phyloP scores from a whole-genome alignment of 2,797 vertebrate genomes.

The Scleropages formosus region DNA sequence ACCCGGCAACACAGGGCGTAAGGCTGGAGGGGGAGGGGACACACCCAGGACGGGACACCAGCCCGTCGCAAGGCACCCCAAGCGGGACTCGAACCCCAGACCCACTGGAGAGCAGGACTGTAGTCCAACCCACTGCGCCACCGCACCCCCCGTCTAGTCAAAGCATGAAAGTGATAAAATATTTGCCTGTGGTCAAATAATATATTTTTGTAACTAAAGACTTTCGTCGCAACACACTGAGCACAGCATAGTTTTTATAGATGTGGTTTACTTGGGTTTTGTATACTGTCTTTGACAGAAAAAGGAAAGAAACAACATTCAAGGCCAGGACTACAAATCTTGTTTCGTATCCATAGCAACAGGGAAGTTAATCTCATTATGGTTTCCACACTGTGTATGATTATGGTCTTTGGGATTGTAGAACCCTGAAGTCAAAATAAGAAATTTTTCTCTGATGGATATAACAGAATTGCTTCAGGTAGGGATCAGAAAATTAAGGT shows the following conservation, averaged over 20 bases:
- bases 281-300: neutral
- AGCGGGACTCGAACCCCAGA: too few species aligned
- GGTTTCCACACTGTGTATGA: constrained; percentile 63
- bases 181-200: neutral
- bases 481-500: constrained; percentile 63
- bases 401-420: constrained; percentile 49
- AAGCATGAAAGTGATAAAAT: too few species aligned
- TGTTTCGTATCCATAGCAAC: constrained; percentile 71
- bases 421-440: constrained; percentile 68
- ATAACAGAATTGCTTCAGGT: constrained; percentile 56
- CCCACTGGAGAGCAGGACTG: too few species aligned
- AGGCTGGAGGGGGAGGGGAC: too few species aligned
- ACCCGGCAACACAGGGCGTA: too few species aligned
- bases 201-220: neutral
- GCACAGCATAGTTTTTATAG: neutral
- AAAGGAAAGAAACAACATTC: constrained; percentile 24
- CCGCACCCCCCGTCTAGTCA: too few species aligned
- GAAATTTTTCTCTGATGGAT: constrained; percentile 63
- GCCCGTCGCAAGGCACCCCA: too few species aligned
- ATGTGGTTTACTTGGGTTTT: constrained; percentile 2
- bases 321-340: constrained; percentile 27
- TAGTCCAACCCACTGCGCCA: too few species aligned
- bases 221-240: neutral
- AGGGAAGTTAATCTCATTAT: constrained; percentile 67
- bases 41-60: too few species aligned